These are phyloP conservation scores for Buceros bicornis DNA, from an alignment of 2,797 vertebrate species.

Conservation along the genomic window DNA sequence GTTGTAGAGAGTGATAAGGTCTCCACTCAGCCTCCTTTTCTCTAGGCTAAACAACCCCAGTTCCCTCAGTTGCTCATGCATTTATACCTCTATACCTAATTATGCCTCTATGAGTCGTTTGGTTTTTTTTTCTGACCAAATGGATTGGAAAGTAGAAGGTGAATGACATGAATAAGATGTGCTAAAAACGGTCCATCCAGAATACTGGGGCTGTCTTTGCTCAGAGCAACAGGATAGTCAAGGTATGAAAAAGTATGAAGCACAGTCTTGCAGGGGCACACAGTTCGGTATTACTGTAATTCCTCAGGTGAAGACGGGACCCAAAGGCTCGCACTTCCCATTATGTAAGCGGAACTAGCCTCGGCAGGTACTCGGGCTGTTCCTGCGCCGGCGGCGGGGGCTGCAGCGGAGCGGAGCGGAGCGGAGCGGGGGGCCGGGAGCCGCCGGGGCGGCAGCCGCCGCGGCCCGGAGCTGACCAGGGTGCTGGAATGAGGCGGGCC, in stretches of 20 bases:
- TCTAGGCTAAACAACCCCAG: too few species aligned
- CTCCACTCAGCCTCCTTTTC: too few species aligned
- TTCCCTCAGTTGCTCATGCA: too few species aligned
- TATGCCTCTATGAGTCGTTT: neutral
- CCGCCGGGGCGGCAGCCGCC: neutral
- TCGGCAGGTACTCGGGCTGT: rapidly evolving
- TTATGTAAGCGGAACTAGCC: rapidly evolving
- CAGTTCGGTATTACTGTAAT: rapidly evolving
- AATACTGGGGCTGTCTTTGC: neutral
- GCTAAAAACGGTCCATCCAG: neutral
- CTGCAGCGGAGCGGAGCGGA: rapidly evolving
- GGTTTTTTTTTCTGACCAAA: neutral
- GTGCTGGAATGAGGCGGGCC: neutral
- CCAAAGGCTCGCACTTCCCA: rapidly evolving
- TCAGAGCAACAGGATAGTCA: neutral
- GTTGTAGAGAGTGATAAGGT: too few species aligned
- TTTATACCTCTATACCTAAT: neutral
- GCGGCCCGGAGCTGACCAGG: neutral
- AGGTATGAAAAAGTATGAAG: rapidly evolving
- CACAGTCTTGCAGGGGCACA: neutral
- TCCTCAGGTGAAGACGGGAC: neutral
- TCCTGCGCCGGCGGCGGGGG: neutral
- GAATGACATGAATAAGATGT: neutral
- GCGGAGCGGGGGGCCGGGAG: rapidly evolving
- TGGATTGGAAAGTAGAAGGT: neutral